These are phyloP conservation scores for Australoheros facetus DNA, from an alignment of 2,797 vertebrate genomes.

Conservation along the genomic window DNA sequence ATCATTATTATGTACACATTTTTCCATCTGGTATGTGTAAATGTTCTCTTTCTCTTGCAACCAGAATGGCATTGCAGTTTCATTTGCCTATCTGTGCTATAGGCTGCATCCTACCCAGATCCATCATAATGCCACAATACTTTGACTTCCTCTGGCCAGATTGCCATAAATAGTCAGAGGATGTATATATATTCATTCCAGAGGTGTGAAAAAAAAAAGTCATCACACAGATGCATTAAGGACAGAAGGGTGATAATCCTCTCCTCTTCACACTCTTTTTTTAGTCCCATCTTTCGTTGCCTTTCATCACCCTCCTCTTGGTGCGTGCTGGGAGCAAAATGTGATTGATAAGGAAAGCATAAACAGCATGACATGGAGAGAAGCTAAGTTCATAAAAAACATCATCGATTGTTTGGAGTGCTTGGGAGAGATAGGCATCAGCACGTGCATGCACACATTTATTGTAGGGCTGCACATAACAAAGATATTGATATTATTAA, in stretches of 20 bases:
- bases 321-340: slow-evolving; percentile 41
- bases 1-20: slow-evolving; percentile 44
- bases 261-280: slow-evolving; percentile 33
- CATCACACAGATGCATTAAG: slow-evolving; percentile 34
- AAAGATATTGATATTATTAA: not conserved
- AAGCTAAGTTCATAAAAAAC: slow-evolving; percentile 40
- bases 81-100: slow-evolving; percentile 18
- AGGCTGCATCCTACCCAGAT: slow-evolving; percentile 2
- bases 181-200: slow-evolving; percentile 6
- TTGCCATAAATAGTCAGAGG: slow-evolving; percentile 6
- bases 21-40: slow-evolving; percentile 23
- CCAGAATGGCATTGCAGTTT: slow-evolving; percentile 26
- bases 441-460: not conserved
- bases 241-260: slow-evolving; percentile 36
- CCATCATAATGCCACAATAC: not conserved
- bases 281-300: slow-evolving; percentile 49
- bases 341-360: slow-evolving; percentile 64
- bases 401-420: slow-evolving; percentile 21
- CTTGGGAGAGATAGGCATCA: slow-evolving; percentile 8
- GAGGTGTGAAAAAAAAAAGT: slow-evolving; percentile 26
- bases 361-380: slow-evolving; percentile 38
- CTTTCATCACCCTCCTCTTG: slow-evolving; percentile 53
- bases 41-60: slow-evolving; percentile 4
- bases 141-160: slow-evolving; percentile 4
- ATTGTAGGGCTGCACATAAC: not conserved